Conservation (phyloP, 1,140 invertebrate genomes). For the Zaprionus davidi region DNA sequence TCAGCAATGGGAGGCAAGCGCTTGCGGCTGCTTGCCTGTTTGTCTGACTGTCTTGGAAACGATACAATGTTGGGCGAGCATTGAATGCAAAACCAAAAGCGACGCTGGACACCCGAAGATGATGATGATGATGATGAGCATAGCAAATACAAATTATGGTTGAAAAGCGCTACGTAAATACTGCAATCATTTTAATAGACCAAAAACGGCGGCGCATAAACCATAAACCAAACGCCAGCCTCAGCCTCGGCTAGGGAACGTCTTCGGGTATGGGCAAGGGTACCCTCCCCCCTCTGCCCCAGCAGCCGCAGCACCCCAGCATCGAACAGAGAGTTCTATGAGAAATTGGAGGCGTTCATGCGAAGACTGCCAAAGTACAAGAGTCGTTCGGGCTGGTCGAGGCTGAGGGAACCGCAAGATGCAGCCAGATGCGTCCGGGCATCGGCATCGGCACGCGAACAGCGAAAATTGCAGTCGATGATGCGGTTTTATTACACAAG, state of each 20-base stretch:
- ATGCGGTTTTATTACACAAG: slow-evolving; percentile 74
- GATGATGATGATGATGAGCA: slow-evolving; percentile 74
- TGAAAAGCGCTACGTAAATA: slow-evolving; percentile 81
- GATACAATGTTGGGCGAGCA: slow-evolving; percentile 43
- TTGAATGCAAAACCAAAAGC: slow-evolving; percentile 49
- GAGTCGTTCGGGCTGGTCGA: not conserved
- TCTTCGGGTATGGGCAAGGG: not conserved
- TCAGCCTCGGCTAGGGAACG: not conserved
- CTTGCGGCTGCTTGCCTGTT: slow-evolving; percentile 38
- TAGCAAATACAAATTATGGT: slow-evolving; percentile 80
- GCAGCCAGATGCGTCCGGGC: slow-evolving; percentile 34
- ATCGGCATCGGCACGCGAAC: slow-evolving; percentile 69
- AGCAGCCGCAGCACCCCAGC: too few species aligned
- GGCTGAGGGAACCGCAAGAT: slow-evolving; percentile 11
- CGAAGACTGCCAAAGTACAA: slow-evolving; percentile 48
- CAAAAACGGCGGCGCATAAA: slow-evolving; percentile 81
- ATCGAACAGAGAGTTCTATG: slow-evolving; percentile 46
- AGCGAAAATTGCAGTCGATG: slow-evolving; percentile 63
- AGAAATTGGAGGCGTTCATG: slow-evolving; percentile 68
- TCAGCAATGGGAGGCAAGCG: slow-evolving; percentile 52
- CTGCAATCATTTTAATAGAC: slow-evolving; percentile 83
- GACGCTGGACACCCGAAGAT: slow-evolving; percentile 54
- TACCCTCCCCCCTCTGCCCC: not conserved
- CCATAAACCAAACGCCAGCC: slow-evolving; percentile 79
- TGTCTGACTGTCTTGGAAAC: not conserved